Evolutionary conservation across 2,888 invertebrate genomes (phyloP).

Genomic region (Drosophila prostipennis): DNA sequence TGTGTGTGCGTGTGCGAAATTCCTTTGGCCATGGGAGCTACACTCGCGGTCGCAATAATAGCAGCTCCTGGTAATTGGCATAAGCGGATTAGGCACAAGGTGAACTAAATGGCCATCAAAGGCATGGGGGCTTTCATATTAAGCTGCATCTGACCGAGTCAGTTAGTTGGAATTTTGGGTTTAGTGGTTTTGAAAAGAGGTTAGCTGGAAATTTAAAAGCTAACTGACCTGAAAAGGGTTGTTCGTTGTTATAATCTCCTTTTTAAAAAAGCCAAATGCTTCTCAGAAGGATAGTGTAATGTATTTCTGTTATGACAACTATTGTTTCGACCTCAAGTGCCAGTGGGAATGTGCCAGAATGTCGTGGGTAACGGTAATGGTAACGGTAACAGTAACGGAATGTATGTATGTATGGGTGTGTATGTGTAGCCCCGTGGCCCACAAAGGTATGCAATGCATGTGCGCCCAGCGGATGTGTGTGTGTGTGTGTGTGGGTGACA

Average conservation of each 20-base stretch:
- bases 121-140: background rate
- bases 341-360: background rate
- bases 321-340: background rate
- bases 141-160: background rate
- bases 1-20: constrained; percentile 4
- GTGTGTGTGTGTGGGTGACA: background rate
- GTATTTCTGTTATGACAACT: background rate
- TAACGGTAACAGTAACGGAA: background rate
- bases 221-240: too few relatives aligned
- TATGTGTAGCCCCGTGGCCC: constrained; percentile 12
- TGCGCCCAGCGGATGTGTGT: constrained; percentile 9
- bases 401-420: background rate
- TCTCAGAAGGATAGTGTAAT: too few relatives aligned
- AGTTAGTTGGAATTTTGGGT: background rate
- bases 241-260: too few relatives aligned
- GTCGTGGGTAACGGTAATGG: background rate
- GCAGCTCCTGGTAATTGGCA: background rate
- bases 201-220: too few relatives aligned
- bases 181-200: too few relatives aligned
- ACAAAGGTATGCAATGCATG: constrained; percentile 28
- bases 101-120: background rate
- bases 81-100: background rate
- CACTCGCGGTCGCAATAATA: constrained; percentile 1
- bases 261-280: too few relatives aligned
- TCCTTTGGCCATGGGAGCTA: constrained; percentile 17